Base-by-base conservation (phyloP, 37 sponge, comb jelly and placozoan species). In the Sycon ciliatum region DNA sequence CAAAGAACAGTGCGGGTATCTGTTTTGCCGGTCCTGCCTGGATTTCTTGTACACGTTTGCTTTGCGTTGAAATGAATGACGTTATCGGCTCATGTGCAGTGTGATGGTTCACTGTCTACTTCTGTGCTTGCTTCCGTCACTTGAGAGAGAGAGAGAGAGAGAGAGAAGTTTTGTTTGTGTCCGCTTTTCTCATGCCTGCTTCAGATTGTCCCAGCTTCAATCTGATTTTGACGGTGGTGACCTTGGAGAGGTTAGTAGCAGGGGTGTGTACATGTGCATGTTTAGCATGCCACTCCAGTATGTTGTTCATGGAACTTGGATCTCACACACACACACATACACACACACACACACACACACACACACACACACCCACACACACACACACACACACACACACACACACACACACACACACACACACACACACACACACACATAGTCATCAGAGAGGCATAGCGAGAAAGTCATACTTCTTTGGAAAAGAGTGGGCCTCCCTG, bases 401-500 rank as follows among this genome's bases (percentile, higher is more conserved):
- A 64, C 65, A 64, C 65, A 27, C 65, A 64, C 65, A 64, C 33
- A 64, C 33, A 27, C 65, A 64, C 65, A 64, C 65, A 64, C 65
- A 64, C 65, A 64, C 65, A 64, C 65, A 27, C 33, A 64, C 65
- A 64, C 65, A 64, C 65, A 4, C 28, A 27, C 33, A n/a, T n/a
- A n/a, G n/a, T n/a, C 32, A 5, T 3, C 22, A 40, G 9, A 22
- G 34, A 4, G 23, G 39, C 39, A n/a, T 56, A 38, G 9, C 58
- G n/a, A n/a, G n/a, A n/a, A n/a, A n/a, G n/a, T n/a, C n/a, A n/a
- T n/a, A n/a, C n/a, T n/a, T n/a, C n/a, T n/a, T n/a, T n/a, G n/a
- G n/a, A n/a, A n/a, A n/a, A n/a, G n/a, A n/a, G n/a, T n/a, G n/a
- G n/a, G n/a, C n/a, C n/a, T n/a, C n/a, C n/a, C n/a, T n/a, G n/a